A percentile compares a stretch with the other conserved stretches of the same genome.
phyloP scores from a whole-genome alignment of 2,797 vertebrate species.

The Darevskia nairensis region DNA sequence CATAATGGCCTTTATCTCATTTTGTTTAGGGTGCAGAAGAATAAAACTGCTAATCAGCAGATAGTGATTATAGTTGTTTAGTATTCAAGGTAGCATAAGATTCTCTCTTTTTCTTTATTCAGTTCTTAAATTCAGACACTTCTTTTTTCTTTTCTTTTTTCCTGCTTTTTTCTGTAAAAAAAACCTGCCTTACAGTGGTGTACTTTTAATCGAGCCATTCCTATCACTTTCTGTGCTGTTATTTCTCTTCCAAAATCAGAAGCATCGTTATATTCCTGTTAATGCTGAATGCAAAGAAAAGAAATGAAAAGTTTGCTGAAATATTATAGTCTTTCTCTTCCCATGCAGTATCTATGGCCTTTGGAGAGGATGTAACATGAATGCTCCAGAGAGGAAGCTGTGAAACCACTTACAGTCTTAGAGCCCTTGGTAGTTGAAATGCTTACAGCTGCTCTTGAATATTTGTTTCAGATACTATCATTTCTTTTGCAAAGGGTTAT shows the following conservation, averaged over 20 bases:
- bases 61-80: no score
- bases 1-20: neutral
- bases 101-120: neutral
- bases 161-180: neutral
- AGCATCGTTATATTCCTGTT: conserved; percentile 18
- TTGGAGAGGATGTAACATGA: conserved; percentile 33
- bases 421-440: conserved; percentile 51
- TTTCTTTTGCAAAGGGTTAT: conserved; percentile 41
- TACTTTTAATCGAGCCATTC: neutral
- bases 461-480: conserved; percentile 53
- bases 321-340: conserved; percentile 1
- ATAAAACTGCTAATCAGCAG: neutral
- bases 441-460: conserved; percentile 40
- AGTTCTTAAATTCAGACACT: neutral
- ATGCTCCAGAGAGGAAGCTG: conserved; percentile 56
- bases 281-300: neutral
- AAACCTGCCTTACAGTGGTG: neutral
- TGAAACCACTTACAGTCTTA: conserved; percentile 57
- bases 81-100: neutral
- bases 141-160: neutral
- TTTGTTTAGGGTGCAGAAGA: neutral
- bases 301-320: conserved; percentile 25
- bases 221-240: neutral
- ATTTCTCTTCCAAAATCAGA: conserved; percentile 11
- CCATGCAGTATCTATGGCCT: conserved; percentile 38